Base-by-base conservation (phyloP, 2,888 invertebrate species). In the Laothoe populi region DNA sequence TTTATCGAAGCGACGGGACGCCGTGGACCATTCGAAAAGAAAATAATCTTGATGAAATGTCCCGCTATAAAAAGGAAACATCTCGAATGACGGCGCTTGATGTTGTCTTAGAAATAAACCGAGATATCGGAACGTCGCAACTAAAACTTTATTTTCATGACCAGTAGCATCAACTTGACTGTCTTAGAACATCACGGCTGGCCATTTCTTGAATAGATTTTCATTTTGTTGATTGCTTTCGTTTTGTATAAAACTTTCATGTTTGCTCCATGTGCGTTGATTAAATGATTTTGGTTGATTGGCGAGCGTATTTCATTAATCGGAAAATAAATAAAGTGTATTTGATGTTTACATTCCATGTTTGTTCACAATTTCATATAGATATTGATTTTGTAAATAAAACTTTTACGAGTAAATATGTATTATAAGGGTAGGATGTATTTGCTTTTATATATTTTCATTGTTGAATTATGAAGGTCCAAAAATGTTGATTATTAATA, bases 41-140 rank as follows among this genome's bases (percentile, higher is more conserved):
- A 84, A 86, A 87, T 86, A 87, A 88, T 88, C 88, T 88, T 85
- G 86, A 88, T 88, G 84, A 83, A 87, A 90, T 80, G 83, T 84
- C 83, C 74, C 69, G 79, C 84, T 81, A 82, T 87, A 87, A 86
- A 88, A 81, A 75, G 78, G 71, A 74, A 81, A 82, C 75, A 82
- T 80, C 78, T 75, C 67, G 66, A 76, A 69, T 75, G 74, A 75
- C 77, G 77, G 65, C 77, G 73, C 73, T 75, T 77, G 70, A 66
- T 75, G 72, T 71, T 74, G 73, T 71, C 77, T 70, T 71, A 66
- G 74, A 77, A 80, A 83, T 82, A 82, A 84, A 83, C 81, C 75
- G 78, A 78, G 70, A 79, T 81, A 77, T 75, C 66, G 75, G 71
- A 65, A 69, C 73, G 77, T 74, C 73, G 73, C 77, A 78, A 72